These are phyloP conservation scores for Ictalurus furcatus DNA, from an alignment of 2,113 vertebrate genomes.

Conservation along the genomic window DNA sequence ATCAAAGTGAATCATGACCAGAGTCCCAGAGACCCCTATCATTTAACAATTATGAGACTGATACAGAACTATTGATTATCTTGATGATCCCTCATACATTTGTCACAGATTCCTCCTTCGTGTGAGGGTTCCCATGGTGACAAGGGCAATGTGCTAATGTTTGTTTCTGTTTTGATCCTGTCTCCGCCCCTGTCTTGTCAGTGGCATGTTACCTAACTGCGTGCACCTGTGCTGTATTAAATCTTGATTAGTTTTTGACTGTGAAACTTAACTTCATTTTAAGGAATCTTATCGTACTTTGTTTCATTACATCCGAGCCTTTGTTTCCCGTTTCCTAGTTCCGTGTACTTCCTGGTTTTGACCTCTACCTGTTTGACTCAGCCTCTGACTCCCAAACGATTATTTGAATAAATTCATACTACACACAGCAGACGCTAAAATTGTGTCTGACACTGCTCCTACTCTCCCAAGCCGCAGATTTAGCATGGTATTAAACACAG, in stretches of 20 bases:
- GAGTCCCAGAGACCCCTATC: too few relatives aligned
- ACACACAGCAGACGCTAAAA: not conserved
- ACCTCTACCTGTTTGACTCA: not conserved
- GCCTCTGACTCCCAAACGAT: not conserved
- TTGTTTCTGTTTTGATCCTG: not conserved
- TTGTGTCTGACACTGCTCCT: constrained; percentile 46
- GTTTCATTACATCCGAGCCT: not conserved
- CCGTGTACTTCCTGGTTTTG: not conserved
- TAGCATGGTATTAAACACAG: constrained; percentile 64
- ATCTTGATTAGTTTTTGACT: not conserved
- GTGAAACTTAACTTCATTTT: not conserved
- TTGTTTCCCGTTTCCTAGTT: not conserved
- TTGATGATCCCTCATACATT: not conserved
- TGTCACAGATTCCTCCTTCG: not conserved
- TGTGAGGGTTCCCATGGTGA: not conserved
- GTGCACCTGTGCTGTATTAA: not conserved
- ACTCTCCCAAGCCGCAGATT: constrained; percentile 56
- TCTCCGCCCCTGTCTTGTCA: not conserved
- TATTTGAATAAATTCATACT: not conserved
- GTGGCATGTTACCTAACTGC: not conserved
- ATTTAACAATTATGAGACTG: not conserved
- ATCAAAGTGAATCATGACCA: not conserved
- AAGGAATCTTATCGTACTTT: not conserved
- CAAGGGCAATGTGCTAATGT: not conserved
- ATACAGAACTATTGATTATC: not conserved